Percentiles rank a stretch among this genome's conserved stretches.
These are phyloP conservation scores for Percina caprodes DNA, from an alignment of 2,113 vertebrate species.

Conservation along the genomic window DNA sequence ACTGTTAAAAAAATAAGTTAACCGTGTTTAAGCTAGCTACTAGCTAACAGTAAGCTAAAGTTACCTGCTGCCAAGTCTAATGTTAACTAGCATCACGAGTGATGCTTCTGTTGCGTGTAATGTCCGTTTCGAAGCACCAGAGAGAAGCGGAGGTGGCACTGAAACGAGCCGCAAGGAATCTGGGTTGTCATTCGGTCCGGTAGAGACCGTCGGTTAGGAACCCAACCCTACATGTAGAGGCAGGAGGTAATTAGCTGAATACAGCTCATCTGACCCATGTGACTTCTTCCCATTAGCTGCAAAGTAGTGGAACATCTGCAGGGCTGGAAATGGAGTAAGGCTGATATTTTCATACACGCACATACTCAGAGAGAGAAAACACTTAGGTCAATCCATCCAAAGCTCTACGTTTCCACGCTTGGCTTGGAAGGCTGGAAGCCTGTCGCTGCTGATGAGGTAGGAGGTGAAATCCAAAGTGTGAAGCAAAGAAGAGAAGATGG, in stretches of 20 bases:
- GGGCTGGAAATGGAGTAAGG: conserved; percentile 4
- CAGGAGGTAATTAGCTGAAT: conserved; percentile 19
- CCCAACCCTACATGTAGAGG: not conserved
- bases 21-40: too few relatives aligned
- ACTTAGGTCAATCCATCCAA: not conserved
- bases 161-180: too few relatives aligned
- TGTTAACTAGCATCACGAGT: too few relatives aligned
- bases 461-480: conserved; percentile 4
- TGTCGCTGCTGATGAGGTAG: conserved; percentile 7
- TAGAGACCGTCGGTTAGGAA: too few relatives aligned
- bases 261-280: not conserved
- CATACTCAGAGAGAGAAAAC: not conserved
- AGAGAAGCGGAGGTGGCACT: too few relatives aligned
- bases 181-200: too few relatives aligned
- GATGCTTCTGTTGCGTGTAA: too few relatives aligned
- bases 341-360: conserved; percentile 11
- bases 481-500: not conserved
- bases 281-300: conserved; percentile 1
- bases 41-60: too few relatives aligned
- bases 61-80: too few relatives aligned
- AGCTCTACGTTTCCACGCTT: not conserved
- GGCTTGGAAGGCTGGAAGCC: conserved; percentile 2
- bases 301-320: conserved; percentile 32
- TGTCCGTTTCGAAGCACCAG: too few relatives aligned
- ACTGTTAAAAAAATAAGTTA: too few relatives aligned